A percentile compares a stretch with the other conserved stretches of the same genome.
These are phyloP conservation scores for Empidonax traillii DNA, from an alignment of 2,113 vertebrate genomes.

Conservation along the genomic window DNA sequence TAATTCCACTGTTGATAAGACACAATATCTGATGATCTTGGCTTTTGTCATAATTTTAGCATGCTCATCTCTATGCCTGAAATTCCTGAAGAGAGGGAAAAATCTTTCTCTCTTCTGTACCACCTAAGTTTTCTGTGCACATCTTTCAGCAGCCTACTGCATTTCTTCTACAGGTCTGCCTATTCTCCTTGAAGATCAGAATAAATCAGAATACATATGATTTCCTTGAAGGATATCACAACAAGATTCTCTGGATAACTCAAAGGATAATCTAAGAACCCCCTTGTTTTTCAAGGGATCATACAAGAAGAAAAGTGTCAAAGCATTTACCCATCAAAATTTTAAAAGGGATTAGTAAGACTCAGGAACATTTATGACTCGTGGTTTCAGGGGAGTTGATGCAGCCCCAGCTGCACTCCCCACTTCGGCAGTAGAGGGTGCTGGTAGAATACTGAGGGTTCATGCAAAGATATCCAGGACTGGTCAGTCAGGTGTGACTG, in stretches of 20 bases:
- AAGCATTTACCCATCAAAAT: not conserved
- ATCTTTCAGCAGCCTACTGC: not conserved
- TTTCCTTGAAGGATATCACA: not conserved
- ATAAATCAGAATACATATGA: not conserved
- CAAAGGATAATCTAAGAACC: not conserved
- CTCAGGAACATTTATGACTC: not conserved
- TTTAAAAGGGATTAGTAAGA: not conserved
- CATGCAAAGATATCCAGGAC: not conserved
- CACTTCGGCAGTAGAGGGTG: constrained; percentile 46
- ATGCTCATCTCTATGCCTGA: not conserved
- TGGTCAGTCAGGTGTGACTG: not conserved
- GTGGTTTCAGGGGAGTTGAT: not conserved
- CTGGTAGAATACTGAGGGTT: constrained; percentile 6
- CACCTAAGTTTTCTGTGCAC: not conserved
- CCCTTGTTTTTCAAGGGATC: not conserved
- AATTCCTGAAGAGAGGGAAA: not conserved
- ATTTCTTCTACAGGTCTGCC: not conserved
- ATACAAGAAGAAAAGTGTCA: not conserved
- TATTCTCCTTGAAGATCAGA: not conserved
- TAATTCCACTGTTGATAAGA: not conserved
- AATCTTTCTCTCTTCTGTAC: not conserved
- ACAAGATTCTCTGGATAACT: not conserved
- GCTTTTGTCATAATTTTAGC: not conserved
- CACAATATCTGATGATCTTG: not conserved
- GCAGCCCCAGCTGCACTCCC: not conserved